Evolutionary conservation across 2,888 invertebrate genomes (phyloP).

Genomic region (Epinotia ramella): DNA sequence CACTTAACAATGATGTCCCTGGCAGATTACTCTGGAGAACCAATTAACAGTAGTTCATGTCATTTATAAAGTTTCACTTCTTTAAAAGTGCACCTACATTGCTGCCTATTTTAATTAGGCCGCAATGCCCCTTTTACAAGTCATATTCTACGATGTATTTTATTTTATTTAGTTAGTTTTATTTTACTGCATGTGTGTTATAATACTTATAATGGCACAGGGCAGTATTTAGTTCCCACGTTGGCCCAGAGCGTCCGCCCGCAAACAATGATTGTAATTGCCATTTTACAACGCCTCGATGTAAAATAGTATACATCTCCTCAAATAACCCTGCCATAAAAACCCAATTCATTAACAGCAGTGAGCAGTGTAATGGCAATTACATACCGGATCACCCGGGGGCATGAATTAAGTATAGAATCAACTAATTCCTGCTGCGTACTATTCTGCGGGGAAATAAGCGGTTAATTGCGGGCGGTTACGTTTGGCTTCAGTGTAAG

Average conservation of each 20-base stretch:
- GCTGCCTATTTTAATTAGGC: not conserved
- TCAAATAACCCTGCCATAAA: constrained; percentile 8
- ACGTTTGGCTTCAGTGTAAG: constrained; percentile 46
- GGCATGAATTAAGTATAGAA: constrained; percentile 46
- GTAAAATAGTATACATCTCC: not conserved
- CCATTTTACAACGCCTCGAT: no score
- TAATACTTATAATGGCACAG: no score
- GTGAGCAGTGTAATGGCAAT: constrained; percentile 24
- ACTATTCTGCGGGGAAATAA: constrained; percentile 62
- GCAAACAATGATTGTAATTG: no score
- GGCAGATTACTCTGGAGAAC: not conserved
- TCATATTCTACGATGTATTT: no score
- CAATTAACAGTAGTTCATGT: constrained; percentile 1
- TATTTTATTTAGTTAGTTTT: no score
- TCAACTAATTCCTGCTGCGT: constrained; percentile 39
- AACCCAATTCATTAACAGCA: constrained; percentile 10
- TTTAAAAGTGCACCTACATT: not conserved
- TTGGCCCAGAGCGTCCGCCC: no score
- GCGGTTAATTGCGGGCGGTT: constrained; percentile 58
- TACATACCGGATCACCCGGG: constrained; percentile 45
- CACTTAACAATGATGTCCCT: not conserved
- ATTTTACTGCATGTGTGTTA: no score
- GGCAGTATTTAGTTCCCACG: no score
- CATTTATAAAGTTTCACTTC: not conserved
- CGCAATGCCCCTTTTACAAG: no score